Percentiles rank a stretch among this genome's conserved stretches.
Evolutionary conservation across 1,140 invertebrate species (phyloP).

Genomic region (Bilobella aurantiaca): DNA sequence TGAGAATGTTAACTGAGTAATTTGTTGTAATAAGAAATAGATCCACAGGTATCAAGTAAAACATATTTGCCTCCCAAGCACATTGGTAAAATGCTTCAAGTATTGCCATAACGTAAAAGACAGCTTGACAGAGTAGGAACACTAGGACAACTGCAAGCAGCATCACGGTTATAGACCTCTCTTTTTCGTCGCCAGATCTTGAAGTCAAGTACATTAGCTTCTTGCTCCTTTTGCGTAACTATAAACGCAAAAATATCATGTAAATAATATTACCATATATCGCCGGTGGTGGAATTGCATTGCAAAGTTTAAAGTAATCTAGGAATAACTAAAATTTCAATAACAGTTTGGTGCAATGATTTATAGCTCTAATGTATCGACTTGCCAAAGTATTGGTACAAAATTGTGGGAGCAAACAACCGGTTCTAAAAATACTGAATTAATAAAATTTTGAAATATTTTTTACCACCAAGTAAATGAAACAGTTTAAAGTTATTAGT

Average conservation of each 20-base stretch:
- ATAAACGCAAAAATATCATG: background rate
- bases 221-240: background rate
- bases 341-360: no score
- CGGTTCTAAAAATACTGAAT: no score
- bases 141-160: background rate
- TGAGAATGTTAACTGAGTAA: background rate
- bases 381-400: no score
- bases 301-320: no score
- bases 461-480: background rate
- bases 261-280: no score
- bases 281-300: no score
- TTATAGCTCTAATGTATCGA: no score
- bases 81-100: background rate
- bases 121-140: constrained; percentile 2
- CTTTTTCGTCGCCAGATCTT: background rate
- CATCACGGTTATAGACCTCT: background rate
- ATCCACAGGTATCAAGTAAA: constrained; percentile 1
- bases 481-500: background rate
- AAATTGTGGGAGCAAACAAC: no score
- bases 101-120: constrained; percentile 5
- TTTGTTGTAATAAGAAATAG: background rate
- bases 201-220: background rate
- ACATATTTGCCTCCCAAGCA: background rate
- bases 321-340: no score
- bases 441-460: background rate